Base-by-base conservation (phyloP, 2,888 invertebrate genomes). In the Drosophila vallismaia region DNA sequence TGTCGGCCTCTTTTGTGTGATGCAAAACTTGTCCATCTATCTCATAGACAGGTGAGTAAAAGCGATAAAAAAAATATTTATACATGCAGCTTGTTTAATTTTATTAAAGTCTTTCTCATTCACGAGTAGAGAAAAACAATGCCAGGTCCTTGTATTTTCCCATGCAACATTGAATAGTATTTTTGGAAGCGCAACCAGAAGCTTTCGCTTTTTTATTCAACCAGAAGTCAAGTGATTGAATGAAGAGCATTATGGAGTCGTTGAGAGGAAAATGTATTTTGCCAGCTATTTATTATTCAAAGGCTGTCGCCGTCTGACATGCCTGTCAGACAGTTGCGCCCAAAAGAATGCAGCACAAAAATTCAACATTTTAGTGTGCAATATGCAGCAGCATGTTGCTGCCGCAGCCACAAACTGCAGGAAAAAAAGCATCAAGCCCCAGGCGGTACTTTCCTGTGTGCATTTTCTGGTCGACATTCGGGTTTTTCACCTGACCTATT, bases 1-100 rank as follows among this genome's bases (percentile, higher is more conserved):
- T 88, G 97, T 97, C n/a, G 97, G 97, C 7, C 93, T 97, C 56
- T 97, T 98, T 92, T 98, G 97, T 91, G 96, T 97, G 60, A 95
- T 96, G 91, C 97, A 97, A 90, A 97, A 97, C 89, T 93, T 98
- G 80, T 95, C 95, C 48, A 96, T 95, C 79, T 96, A 96, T 91
- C 93, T 96, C 59, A 95, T 95, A 80, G 94, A 94, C 52, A 95
- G 95, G 95, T 95, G 88, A 94, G 93, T 92, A 36, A 9, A 19
- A 12, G 28, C 12, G 1, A 38, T 2, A 42, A 19, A 8, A 19
- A 3, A 42, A 42, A 19, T 4, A 36, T 5, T n/a, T 36, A n/a
- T n/a, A n/a, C 6, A n/a, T 36, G 14, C 14, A 24, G 26, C 44
- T 9, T 2, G 8, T n/a, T 12, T 46, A 19, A 24, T 38, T 55